Conservation (phyloP, 2,888 invertebrate species). For the Campopleginae sp. region DNA sequence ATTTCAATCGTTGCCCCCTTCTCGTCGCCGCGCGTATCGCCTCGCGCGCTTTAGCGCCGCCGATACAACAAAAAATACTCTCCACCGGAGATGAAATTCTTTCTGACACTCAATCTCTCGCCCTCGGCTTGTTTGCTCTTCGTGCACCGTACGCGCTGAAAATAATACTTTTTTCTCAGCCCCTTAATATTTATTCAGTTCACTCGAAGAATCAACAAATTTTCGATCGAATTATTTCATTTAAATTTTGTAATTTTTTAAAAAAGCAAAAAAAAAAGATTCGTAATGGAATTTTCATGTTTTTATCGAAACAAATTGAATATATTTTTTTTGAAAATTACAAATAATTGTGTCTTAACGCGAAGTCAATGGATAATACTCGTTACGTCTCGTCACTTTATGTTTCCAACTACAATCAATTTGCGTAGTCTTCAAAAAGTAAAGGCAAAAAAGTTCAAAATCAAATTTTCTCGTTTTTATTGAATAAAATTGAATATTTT, state of each 20-base stretch:
- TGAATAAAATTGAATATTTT: not conserved
- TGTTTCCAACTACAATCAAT: not conserved
- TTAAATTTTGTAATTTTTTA: not conserved
- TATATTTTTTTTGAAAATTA: not conserved
- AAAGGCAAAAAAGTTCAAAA: too few species aligned
- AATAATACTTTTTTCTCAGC: not conserved
- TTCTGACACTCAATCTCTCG: conserved; percentile 3
- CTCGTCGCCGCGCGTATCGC: not conserved
- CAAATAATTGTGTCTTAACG: not conserved
- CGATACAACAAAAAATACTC: conserved; percentile 14
- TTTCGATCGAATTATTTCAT: not conserved
- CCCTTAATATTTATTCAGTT: not conserved
- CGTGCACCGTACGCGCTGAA: not conserved
- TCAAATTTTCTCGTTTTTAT: not conserved
- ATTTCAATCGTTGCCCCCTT: conserved; percentile 54
- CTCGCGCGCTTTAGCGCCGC: conserved; percentile 37
- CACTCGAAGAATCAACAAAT: not conserved
- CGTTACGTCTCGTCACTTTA: not conserved
- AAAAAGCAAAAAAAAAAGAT: not conserved
- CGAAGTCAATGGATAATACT: not conserved
- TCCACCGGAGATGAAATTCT: conserved; percentile 21
- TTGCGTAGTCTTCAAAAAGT: conserved; percentile 23
- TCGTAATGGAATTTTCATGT: not conserved
- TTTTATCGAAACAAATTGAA: not conserved
- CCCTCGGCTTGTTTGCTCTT: conserved; percentile 1